Base-by-base conservation (phyloP, 2,888 invertebrate species). In the Trachelus troglodyta region DNA sequence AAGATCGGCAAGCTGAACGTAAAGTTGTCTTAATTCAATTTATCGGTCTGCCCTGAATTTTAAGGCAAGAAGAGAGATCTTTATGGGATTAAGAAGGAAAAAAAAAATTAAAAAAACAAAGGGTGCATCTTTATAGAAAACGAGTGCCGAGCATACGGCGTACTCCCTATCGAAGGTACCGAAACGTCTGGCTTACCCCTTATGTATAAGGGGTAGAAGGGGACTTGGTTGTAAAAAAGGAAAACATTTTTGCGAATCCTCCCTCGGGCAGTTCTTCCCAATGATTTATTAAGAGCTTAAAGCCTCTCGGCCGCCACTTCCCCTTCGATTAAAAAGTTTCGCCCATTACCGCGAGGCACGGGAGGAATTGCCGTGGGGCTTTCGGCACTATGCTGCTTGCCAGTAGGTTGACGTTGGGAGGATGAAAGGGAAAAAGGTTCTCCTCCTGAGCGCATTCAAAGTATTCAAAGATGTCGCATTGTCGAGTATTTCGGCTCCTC, bases 211-310 rank as follows among this genome's bases (percentile, higher is more conserved):
- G 56, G 2, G 40, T 1, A 40, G 15, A 6, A 6, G 56, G 40
- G 56, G 23, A 23, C 56, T 56, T 9, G 56, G 9, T 9, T 56
- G 56, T 56, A 56, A 56, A 56, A 23, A 56, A 35, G 35, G 56
- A 56, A 56, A 56, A 56, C 23, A 56, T 56, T 56, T 56, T 56
- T 56, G 2, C 56, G 56, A 23, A 56, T 23, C 23, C 56, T 82
- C 83, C 83, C 83, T 79, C 81, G 79, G 82, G 83, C 80, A 56
- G 23, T 56, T 56, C 23, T 83, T 79, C 80, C 79, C 85, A 85
- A 86, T 86, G 85, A 87, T 87, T 87, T 87, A 87, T 87, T 87
- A 86, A 87, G 86, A 87, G 84, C 84, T 82, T 79, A 78, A 80
- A 83, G 15, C 23, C 74, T 71, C 74, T 73, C 34, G 71, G 69